phyloP scores from a whole-genome alignment of 2,797 vertebrate genomes.

The Erpetoichthys calabaricus region DNA sequence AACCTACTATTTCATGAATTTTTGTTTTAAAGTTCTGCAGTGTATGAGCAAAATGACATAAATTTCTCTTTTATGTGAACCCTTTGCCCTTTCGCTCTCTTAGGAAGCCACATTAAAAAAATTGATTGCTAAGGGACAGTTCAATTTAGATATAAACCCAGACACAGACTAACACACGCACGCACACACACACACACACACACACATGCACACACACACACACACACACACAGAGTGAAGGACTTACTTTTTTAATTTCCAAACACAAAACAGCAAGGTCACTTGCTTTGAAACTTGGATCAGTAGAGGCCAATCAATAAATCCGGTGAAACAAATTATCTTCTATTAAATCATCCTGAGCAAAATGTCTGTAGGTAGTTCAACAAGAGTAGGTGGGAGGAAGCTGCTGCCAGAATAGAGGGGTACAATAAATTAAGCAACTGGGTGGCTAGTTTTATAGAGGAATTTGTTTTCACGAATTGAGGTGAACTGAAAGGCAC shows the following conservation, averaged over 20 bases:
- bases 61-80: no score
- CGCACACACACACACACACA: background rate
- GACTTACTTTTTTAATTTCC: constrained; percentile 19
- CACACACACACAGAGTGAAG: constrained; percentile 5
- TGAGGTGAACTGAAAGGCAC: constrained; percentile 4
- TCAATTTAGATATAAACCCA: background rate
- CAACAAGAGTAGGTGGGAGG: constrained; percentile 14
- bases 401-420: constrained; percentile 25
- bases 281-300: constrained; percentile 27
- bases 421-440: constrained; percentile 36
- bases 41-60: no score
- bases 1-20: no score
- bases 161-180: constrained; percentile 15
- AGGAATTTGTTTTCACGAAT: background rate
- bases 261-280: constrained; percentile 43
- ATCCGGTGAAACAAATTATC: constrained; percentile 41
- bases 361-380: constrained; percentile 23
- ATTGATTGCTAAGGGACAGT: no score
- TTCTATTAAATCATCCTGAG: constrained; percentile 34
- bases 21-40: no score
- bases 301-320: constrained; percentile 34
- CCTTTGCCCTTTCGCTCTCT: no score
- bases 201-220: background rate
- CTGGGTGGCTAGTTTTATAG: constrained; percentile 21
- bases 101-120: no score